Evolutionary conservation across 2,113 vertebrate species (phyloP).

Genomic region (Elanus axillaris): DNA sequence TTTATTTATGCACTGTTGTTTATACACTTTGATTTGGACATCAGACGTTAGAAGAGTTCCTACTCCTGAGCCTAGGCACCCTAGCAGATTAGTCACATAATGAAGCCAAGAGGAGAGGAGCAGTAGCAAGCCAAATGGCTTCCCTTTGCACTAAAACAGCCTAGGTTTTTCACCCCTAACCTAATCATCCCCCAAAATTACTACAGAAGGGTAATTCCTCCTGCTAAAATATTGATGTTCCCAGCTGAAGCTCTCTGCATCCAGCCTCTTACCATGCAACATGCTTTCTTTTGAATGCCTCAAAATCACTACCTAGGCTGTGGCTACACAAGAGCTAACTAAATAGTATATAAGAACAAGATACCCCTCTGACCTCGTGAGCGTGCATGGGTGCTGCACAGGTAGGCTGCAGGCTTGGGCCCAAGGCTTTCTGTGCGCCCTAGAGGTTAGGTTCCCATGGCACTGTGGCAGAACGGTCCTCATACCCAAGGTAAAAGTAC

Average conservation of each 20-base stretch:
- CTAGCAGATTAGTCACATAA: neutral
- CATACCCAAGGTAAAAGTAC: neutral
- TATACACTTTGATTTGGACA: neutral
- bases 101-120: neutral
- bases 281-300: neutral
- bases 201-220: neutral
- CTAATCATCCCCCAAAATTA: neutral
- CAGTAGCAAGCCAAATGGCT: neutral
- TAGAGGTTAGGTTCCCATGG: neutral
- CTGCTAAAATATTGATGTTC: neutral
- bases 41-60: neutral
- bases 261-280: neutral
- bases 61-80: neutral
- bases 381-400: rapidly evolving
- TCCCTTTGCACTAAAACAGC: neutral
- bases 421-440: neutral
- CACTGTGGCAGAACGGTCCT: neutral
- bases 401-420: neutral
- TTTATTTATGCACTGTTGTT: neutral
- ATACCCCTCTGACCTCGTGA: neutral
- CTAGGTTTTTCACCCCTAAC: neutral
- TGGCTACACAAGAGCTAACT: neutral
- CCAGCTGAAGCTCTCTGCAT: neutral
- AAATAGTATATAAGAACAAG: rapidly evolving
- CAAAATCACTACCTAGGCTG: neutral